These are phyloP conservation scores for Odontomachus brunneus DNA, from an alignment of 1,140 invertebrate genomes.

Conservation along the genomic window DNA sequence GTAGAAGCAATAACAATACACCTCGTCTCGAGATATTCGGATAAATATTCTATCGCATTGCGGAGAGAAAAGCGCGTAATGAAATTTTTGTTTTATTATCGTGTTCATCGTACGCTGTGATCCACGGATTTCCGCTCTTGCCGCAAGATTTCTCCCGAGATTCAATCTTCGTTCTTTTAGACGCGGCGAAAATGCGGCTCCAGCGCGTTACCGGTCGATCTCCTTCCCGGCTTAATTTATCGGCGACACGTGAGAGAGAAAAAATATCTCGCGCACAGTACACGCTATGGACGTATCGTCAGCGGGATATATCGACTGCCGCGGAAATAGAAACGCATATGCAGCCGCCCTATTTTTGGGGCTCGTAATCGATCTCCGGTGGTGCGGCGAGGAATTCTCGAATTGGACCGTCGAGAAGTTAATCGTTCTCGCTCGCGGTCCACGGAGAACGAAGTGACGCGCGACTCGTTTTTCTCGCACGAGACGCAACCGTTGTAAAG, in stretches of 20 bases:
- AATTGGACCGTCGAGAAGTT: slow-evolving; percentile 50
- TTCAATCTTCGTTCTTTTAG: slow-evolving; percentile 36
- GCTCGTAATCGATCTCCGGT: slow-evolving; percentile 60
- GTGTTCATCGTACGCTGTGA: too few species aligned
- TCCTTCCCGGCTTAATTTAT: slow-evolving; percentile 69
- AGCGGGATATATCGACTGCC: slow-evolving; percentile 51
- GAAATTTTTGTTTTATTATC: too few species aligned
- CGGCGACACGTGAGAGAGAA: slow-evolving; percentile 68
- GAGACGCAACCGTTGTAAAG: background rate
- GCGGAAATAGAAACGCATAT: slow-evolving; percentile 74
- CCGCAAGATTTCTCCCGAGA: background rate
- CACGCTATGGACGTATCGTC: slow-evolving; percentile 30
- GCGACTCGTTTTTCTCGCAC: slow-evolving; percentile 5
- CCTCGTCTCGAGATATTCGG: too few species aligned
- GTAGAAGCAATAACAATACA: too few species aligned
- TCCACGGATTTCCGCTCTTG: too few species aligned
- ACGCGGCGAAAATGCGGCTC: slow-evolving; percentile 32
- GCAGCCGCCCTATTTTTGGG: slow-evolving; percentile 70
- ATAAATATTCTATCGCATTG: too few species aligned
- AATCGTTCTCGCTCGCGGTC: slow-evolving; percentile 54
- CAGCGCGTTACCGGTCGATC: background rate
- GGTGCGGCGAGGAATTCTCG: slow-evolving; percentile 34
- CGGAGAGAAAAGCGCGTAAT: too few species aligned
- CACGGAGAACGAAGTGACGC: background rate
- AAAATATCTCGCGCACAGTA: slow-evolving; percentile 67